Evolutionary conservation across 2,888 invertebrate species (phyloP).

Genomic region (Dinocampus coccinellae): DNA sequence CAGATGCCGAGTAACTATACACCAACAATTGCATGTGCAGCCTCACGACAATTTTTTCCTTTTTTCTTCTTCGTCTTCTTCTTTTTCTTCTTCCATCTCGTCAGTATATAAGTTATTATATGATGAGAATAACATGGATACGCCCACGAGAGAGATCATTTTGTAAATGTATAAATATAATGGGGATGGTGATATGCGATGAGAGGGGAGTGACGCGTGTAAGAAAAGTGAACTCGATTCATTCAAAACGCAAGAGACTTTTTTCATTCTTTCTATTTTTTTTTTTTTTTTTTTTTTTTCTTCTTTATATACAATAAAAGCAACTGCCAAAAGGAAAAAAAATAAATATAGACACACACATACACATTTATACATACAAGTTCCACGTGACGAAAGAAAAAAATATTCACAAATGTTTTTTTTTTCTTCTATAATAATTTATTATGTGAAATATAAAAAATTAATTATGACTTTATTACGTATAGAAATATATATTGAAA

Average conservation of each 20-base stretch:
- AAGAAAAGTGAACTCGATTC: conserved; percentile 14
- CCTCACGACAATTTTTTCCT: conserved; percentile 15
- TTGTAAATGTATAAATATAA: conserved; percentile 29
- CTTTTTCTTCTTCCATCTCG: neutral
- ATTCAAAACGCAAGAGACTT: conserved; percentile 31
- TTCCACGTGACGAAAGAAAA: neutral
- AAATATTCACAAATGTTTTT: neutral
- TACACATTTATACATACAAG: too few species aligned
- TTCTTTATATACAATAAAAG: too few species aligned
- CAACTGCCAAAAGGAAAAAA: conserved; percentile 14
- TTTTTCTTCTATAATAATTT: too few species aligned
- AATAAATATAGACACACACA: too few species aligned
- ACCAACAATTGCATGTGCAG: conserved; percentile 53
- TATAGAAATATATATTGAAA: too few species aligned
- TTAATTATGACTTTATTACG: too few species aligned
- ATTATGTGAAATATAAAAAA: too few species aligned
- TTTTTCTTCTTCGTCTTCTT: too few species aligned
- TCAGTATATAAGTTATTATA: neutral
- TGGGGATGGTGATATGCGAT: neutral
- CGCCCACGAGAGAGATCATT: conserved; percentile 63
- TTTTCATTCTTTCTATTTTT: conserved; percentile 15
- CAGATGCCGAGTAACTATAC: conserved; percentile 64
- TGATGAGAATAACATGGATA: conserved; percentile 44
- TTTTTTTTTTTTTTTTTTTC: too few species aligned
- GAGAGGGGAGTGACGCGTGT: too few species aligned